These are phyloP conservation scores for Apodemia hepburni DNA, from an alignment of 2,888 invertebrate genomes.

Conservation along the genomic window DNA sequence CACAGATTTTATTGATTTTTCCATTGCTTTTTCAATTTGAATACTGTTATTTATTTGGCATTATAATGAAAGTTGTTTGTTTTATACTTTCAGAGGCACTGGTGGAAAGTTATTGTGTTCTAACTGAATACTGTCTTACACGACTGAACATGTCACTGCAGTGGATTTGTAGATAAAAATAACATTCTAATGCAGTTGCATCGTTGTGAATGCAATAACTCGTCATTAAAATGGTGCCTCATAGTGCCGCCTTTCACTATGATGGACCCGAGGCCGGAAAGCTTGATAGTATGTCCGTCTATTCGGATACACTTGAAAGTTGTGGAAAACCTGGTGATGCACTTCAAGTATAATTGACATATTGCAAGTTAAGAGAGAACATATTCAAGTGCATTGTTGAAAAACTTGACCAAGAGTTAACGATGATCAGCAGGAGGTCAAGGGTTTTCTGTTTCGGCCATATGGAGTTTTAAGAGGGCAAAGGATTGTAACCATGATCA, in stretches of 20 bases:
- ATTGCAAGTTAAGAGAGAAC: slow-evolving; percentile 39
- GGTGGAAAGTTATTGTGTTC: slow-evolving; percentile 86
- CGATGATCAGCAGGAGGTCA: slow-evolving; percentile 71
- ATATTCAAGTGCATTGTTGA: slow-evolving; percentile 69
- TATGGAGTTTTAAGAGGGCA: slow-evolving; percentile 71
- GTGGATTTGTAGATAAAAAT: slow-evolving; percentile 65
- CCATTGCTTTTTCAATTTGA: neutral
- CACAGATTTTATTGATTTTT: slow-evolving; percentile 87
- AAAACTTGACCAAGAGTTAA: slow-evolving; percentile 76
- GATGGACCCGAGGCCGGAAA: slow-evolving; percentile 78
- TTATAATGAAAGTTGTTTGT: slow-evolving; percentile 57
- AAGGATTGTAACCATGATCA: slow-evolving; percentile 39
- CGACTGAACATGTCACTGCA: slow-evolving; percentile 71
- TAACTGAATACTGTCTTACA: slow-evolving; percentile 69
- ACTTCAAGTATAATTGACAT: slow-evolving; percentile 44
- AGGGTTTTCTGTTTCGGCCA: slow-evolving; percentile 79
- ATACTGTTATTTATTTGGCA: neutral
- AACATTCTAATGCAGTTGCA: slow-evolving; percentile 61
- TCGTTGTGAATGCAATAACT: slow-evolving; percentile 74
- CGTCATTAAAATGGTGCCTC: slow-evolving; percentile 78
- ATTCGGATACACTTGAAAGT: slow-evolving; percentile 75
- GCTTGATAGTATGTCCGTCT: slow-evolving; percentile 77
- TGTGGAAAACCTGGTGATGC: slow-evolving; percentile 79
- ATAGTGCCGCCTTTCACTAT: slow-evolving; percentile 78
- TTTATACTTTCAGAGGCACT: slow-evolving; percentile 92